Evolutionary conservation across 2,888 invertebrate species (phyloP).

Genomic region (Dynastes tityus): DNA sequence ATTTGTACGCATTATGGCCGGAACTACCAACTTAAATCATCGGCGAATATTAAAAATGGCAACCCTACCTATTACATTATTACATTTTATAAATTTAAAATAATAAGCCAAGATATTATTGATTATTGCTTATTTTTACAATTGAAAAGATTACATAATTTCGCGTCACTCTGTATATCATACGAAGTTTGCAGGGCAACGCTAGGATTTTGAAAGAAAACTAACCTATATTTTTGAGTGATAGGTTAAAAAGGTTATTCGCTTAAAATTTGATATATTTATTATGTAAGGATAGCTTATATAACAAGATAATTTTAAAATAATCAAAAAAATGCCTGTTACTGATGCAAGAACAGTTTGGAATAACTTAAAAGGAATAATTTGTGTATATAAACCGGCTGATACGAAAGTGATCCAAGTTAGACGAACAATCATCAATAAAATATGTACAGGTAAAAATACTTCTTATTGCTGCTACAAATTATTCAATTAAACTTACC

Average conservation of each 20-base stretch:
- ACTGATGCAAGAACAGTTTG: constrained; percentile 76
- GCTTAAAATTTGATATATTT: not conserved
- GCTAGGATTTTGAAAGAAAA: not conserved
- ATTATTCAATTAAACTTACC: constrained; percentile 24
- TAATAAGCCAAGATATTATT: too few relatives aligned
- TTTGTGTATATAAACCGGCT: constrained; percentile 86
- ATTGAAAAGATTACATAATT: too few relatives aligned
- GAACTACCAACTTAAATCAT: too few relatives aligned
- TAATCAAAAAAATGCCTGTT: constrained; percentile 66
- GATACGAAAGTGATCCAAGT: constrained; percentile 74
- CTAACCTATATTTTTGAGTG: not conserved
- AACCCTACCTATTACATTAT: too few relatives aligned
- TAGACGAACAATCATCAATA: constrained; percentile 75
- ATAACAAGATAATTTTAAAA: not conserved
- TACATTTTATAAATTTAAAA: too few relatives aligned
- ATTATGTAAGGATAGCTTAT: not conserved
- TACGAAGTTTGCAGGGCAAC: too few relatives aligned
- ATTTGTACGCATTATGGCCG: too few relatives aligned
- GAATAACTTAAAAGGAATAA: constrained; percentile 80
- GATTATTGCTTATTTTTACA: too few relatives aligned
- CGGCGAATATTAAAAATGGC: too few relatives aligned
- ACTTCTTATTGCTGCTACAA: not conserved
- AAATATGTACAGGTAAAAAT: constrained; percentile 79
- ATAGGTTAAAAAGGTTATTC: not conserved
- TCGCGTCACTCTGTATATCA: too few relatives aligned